Base-by-base conservation (phyloP, 2,888 invertebrate genomes). In the Pristionchus fissidentatus region DNA sequence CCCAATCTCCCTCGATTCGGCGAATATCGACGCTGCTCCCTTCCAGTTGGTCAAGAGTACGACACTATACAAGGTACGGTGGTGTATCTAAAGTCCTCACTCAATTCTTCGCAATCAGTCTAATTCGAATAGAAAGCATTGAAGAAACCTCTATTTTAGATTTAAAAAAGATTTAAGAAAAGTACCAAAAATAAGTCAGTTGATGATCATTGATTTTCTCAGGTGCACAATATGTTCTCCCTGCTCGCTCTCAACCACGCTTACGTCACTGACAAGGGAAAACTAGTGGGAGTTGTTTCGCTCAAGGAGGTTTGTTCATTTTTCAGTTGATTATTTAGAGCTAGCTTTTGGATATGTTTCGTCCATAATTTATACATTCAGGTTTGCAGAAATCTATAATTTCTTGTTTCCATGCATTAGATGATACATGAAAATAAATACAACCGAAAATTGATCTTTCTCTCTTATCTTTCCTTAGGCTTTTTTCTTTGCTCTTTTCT, bases 231-330 rank as follows among this genome's bases (percentile, higher is more conserved):
- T 0, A 94, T 99, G 78, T 99, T 99, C 93, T 98, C 97, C n/a
- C 96, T 99, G 94, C 95, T 99, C 87, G 98, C 97, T n/a, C 96
- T 99, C 38, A 97, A 97, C 93, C 96, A 97, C 92, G 98, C 98
- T 0, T 99, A 98, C 93, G 98, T 99, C 26, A 99, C 98, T 0
- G 96, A 97, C 85, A 97, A 97, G 83, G 99, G 98, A 0, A 94
- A 96, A 87, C 95, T 99, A 0, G 96, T 98, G 5, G 99, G 99
- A 3, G 97, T 99, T 0, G 97, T 99, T 5, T 97, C 96, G 0
- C 94, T 99, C 0, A 96, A 97, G 93, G 98, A 99, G 49, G 75
- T 77, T n/a, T n/a, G n/a, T n/a, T n/a, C n/a, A n/a, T n/a, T n/a
- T n/a, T n/a, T n/a, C n/a, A n/a, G n/a, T n/a, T n/a, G n/a, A n/a